phyloP scores from a whole-genome alignment of 2,797 vertebrate genomes.

The Acanthopagrus latus region DNA sequence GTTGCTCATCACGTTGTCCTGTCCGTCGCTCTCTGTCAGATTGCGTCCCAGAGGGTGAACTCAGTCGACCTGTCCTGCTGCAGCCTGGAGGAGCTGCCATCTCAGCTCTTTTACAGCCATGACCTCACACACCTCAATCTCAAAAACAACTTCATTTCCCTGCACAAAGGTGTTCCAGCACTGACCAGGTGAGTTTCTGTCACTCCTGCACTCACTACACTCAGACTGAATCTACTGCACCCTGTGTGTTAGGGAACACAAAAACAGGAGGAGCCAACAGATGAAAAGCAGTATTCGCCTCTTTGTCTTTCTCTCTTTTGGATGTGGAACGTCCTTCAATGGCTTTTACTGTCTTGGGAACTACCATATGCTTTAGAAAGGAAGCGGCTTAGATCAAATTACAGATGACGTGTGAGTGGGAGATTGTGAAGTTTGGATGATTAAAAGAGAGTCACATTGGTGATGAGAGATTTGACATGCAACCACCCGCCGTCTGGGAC shows the following conservation, averaged over 20 bases:
- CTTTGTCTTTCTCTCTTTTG: constrained; percentile 22
- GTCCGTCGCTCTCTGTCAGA: constrained; percentile 77
- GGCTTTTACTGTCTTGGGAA: constrained; percentile 25
- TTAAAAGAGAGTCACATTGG: constrained; percentile 48
- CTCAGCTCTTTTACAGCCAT: constrained; percentile 97
- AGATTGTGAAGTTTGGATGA: constrained; percentile 44
- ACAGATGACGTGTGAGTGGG: constrained; percentile 39
- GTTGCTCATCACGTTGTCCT: neutral
- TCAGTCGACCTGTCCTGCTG: constrained; percentile 98
- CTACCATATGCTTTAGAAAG: constrained; percentile 45
- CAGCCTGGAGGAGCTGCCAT: constrained; percentile 94
- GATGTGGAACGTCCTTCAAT: constrained; percentile 13
- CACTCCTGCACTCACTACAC: neutral
- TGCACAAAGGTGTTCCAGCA: constrained; percentile 75
- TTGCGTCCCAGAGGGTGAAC: constrained; percentile 96
- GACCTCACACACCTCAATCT: constrained; percentile 99
- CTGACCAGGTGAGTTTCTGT: constrained; percentile 75
- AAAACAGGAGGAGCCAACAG: neutral
- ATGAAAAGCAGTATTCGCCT: constrained; percentile 7
- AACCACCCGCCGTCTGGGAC: constrained; percentile 27
- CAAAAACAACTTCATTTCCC: constrained; percentile 91
- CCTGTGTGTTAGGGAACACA: constrained; percentile 9
- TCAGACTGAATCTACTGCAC: neutral
- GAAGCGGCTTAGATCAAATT: constrained; percentile 55
- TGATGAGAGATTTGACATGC: constrained; percentile 54